Percentiles rank a stretch among this genome's conserved stretches.
These are phyloP conservation scores for Strongylocentrotus purpuratus DNA, from an alignment of 35 echinoderm and acorn worm species.

Conservation along the genomic window DNA sequence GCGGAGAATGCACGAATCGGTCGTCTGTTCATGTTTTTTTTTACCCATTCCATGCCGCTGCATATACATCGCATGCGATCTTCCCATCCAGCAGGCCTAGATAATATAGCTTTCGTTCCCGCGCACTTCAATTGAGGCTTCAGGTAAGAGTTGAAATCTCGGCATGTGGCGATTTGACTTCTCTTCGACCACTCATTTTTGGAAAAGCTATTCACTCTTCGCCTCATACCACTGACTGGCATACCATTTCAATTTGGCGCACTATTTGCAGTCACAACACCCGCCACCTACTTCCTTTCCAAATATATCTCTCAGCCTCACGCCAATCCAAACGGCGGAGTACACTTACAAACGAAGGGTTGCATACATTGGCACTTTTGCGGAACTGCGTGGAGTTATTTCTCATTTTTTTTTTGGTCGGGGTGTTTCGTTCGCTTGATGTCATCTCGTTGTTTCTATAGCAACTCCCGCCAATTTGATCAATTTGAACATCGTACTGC, in stretches of 20 bases:
- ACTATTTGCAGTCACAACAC: background rate
- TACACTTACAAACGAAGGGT: background rate
- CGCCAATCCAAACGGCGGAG: background rate
- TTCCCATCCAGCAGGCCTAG: background rate
- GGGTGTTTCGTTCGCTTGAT: background rate
- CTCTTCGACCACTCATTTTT: background rate
- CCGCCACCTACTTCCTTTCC: background rate
- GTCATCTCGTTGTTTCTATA: background rate
- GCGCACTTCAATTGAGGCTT: background rate
- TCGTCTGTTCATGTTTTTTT: background rate
- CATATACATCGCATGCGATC: background rate
- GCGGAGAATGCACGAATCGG: background rate
- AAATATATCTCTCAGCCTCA: background rate
- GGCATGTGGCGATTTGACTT: constrained; percentile 7
- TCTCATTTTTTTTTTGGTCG: background rate
- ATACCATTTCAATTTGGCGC: background rate
- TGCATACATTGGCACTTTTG: background rate
- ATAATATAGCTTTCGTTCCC: background rate
- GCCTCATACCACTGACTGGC: background rate
- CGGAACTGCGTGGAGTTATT: too few relatives aligned
- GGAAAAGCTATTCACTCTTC: background rate
- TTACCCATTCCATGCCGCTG: background rate
- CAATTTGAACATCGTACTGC: background rate
- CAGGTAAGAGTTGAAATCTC: constrained; percentile 1
- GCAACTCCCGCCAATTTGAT: constrained; percentile 15